Evolutionary conservation across 2,888 invertebrate genomes (phyloP), one percentile per base, ranked within the genome.

Genomic region (Falcaria lacertinaria): DNA sequence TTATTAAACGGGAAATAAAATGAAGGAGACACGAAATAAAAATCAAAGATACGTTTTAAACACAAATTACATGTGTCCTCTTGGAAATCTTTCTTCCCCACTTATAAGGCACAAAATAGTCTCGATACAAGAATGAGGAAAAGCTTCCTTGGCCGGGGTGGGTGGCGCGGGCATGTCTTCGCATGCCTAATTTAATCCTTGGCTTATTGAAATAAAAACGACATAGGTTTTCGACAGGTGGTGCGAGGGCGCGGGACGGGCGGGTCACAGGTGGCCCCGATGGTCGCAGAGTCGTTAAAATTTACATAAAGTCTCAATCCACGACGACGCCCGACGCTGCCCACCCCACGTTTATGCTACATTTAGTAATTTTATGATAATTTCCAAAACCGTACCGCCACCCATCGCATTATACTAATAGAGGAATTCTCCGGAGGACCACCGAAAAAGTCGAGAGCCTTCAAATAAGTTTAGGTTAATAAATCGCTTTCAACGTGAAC

Each of bases 341-440:
- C 87, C 86, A 79, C 88, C 87, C 88, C 80, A 80, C 86, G 81
- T 85, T 87, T 80, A 89, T 88, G 89, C 89, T 88, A 89, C 89
- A 89, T 89, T 89, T 89, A 89, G 89, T 89, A 89, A 89, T 89
- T 89, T 89, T 89, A 89, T 89, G 89, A 89, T 89, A 89, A 89
- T 89, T 89, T 83, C 79, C 80, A 82, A 87, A 88, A 88, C 88
- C 77, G 80, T 82, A 80, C 87, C 80, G 75, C 88, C 87, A 85
- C 89, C 89, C 89, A 87, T 88, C 88, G 80, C 87, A 89, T 89
- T 89, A 89, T 89, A 87, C 88, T 89, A 88, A 88, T 88, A 88
- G 88, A 88, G 77, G 80, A 83, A 79, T 77, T 71, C 80, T 71
- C 74, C 54, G 54, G 70, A 74, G 74, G 66, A 74, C 69, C 64